Evolutionary conservation across 2,888 invertebrate genomes (phyloP), one percentile per base, ranked within the genome.

Genomic region (Pomacea canaliculata): DNA sequence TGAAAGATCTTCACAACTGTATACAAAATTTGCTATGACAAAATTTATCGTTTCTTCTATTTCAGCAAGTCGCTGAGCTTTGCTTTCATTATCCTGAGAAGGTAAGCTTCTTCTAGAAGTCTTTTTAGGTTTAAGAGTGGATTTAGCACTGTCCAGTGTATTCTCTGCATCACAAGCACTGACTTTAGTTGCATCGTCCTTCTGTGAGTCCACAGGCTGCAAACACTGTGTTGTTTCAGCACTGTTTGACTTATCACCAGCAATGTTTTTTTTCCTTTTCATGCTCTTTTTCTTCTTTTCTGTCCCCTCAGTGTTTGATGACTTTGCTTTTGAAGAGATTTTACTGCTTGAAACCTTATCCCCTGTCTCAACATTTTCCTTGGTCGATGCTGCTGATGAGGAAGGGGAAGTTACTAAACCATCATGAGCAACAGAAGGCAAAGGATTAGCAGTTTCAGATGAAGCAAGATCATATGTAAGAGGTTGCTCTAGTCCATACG

Each of bases 1-100:
- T 37, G 48, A 69, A 27, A 74, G 23, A 62, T 69, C 62, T 13
- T 74, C 74, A 74, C 74, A 68, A 49, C 69, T 69, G 60, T 77
- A 80, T 19, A 77, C 78, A 80, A 78, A 78, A 65, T 78, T 72
- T 16, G 76, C 75, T 66, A 80, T 78, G 49, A 80, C 78, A 78
- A 74, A 56, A 37, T 78, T 71, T 69, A 80, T 77, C 10, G 80
- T 76, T 66, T 60, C 66, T 46, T 68, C 74, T 19, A 78, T 78
- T 18, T 69, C 51, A 19, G 71, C 49, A 37, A 68, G 18, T 56
- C 80, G 74, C 48, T 65, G 12, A 37, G 71, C 76, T 70, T 73
- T 75, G 13, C 76, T 68, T 18, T 70, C 78, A 56, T 78, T 76
- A 72, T 76, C 78, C 70, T 76, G 76, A n/a, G 76, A 76, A 56